Base-by-base conservation (phyloP, 92 coral and sea anemone genomes). In the Zoanthus sociatus region DNA sequence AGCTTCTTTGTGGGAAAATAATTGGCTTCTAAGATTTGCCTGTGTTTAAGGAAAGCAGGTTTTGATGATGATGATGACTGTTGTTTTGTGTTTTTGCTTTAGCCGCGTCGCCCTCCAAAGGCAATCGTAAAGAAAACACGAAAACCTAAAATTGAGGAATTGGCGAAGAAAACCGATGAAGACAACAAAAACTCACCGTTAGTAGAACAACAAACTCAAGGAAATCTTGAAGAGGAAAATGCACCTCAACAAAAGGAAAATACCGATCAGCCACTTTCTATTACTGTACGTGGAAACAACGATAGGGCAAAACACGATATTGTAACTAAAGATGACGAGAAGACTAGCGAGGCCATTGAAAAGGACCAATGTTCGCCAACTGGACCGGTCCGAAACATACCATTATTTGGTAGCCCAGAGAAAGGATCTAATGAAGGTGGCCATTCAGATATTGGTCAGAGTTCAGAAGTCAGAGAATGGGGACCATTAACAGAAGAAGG, bases 21-120 rank as follows among this genome's bases (percentile, higher is more conserved):
- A 26, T 26, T 26, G 26, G 26, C 26, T 26, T 26, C 26, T 26
- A 26, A 0, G 26, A 26, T 26, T 26, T 26, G 26, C 26, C 26
- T 26, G 26, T 26, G 26, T 26, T 26, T 26, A 26, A 0, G 0
- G 26, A 26, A 26, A 26, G 26, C 26, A 26, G 26, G 26, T 26
- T 26, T 26, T 26, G 26, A 26, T 26, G 26, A 26, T 26, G 26
- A 26, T 26, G 26, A 0, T 26, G 26, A 26, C 26, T 37, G 3
- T 37, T 37, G 42, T 37, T 37, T 37, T 37, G 42, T 37, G 42
- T 37, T 6, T 77, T 9, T 63, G 45, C 63, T 84, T 10, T 30
- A 92, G 94, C 92, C 92, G 58, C 84, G 92, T 55, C 92, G 92
- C 7, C 82, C 88, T 15, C 94, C 90, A 46, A 79, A 64, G 45